Percentiles rank a stretch among this genome's conserved stretches.
Conservation (phyloP, 1,140 invertebrate genomes). For the Plodia interpunctella region DNA sequence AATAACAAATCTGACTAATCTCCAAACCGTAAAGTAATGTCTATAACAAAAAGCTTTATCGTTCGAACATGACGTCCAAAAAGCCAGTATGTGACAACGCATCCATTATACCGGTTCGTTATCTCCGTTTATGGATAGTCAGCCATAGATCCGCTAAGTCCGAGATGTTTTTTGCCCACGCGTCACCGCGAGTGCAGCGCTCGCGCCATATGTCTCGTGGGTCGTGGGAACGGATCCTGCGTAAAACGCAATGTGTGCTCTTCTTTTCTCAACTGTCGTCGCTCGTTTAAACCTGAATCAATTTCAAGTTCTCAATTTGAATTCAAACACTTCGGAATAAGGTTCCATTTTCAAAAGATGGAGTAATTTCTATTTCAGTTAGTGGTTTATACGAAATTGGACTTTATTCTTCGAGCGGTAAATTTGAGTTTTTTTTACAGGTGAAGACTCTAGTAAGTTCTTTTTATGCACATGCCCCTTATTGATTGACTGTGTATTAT, state of each 20-base stretch:
- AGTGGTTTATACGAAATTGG: not conserved
- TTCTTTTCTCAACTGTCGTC: conserved; percentile 52
- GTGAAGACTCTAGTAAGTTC: conserved; percentile 15
- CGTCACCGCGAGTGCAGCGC: conserved; percentile 62
- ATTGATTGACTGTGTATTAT: conserved; percentile 57
- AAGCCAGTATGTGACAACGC: conserved; percentile 20
- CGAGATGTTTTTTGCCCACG: conserved; percentile 64
- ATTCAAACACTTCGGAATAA: conserved; percentile 29
- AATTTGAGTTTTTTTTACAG: not conserved
- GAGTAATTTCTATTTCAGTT: not conserved
- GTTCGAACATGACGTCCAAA: conserved; percentile 14
- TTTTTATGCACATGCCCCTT: conserved; percentile 53
- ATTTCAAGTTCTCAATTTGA: conserved; percentile 30
- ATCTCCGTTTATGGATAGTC: conserved; percentile 33
- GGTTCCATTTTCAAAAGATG: conserved; percentile 34
- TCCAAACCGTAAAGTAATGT: not conserved
- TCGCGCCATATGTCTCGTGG: conserved; percentile 73
- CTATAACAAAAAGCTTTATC: conserved; percentile 9
- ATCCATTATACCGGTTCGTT: conserved; percentile 39
- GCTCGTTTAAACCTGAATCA: conserved; percentile 18
- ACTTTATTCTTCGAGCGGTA: not conserved
- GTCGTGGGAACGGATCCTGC: conserved; percentile 65
- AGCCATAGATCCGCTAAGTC: conserved; percentile 66
- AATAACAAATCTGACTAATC: not conserved
- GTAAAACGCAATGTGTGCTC: conserved; percentile 60